Base-by-base conservation (phyloP, 2,888 invertebrate genomes). In the Abrostola tripartita region DNA sequence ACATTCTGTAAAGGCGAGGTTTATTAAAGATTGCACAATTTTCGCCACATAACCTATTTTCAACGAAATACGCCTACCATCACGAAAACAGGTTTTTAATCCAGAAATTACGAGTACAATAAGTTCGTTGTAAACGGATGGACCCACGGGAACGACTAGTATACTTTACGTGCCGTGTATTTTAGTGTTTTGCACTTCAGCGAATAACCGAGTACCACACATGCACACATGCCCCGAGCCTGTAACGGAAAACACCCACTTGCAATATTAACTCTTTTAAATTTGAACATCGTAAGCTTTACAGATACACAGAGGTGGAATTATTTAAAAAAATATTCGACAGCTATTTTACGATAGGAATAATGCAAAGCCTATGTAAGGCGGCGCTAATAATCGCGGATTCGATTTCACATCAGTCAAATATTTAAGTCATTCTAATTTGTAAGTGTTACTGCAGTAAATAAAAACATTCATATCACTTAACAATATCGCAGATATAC, bases 111-210 rank as follows among this genome's bases (percentile, higher is more conserved):
- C 44, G 24, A 14, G 10, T 11, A 50, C 35, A 50, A 64, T 42
- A 57, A 52, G 52, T 74, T 50, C 42, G 44, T 53, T 49, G 10
- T 52, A 59, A 69, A 71, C 9, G 49, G 11, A 9, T 24, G 35
- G 37, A 10, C 65, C 41, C 35, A 40, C 51, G 65, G 71, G 65
- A 70, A 47, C 51, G 37, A 36, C 52, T 24, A n/a, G 11, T 41
- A 14, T 51, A 59, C 37, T 36, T 47, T 47, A 38, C 37, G 38
- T 24, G 42, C 42, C 57, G 53, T 75, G 65, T 72, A 65, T 72
- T 75, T 55, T 60, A 70, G 54, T 14, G 12, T 42, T 11, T 6
- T 74, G 76, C 76, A 70, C 65, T 65, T 72, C 50, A 65, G 54
- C 76, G 71, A 65, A 75, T 75, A 75, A 61, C 57, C 42, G 57